A percentile compares a stretch with the other conserved stretches of the same genome.
Conservation (phyloP, 2,797 vertebrate species). For the Pteropus rufus region DNA sequence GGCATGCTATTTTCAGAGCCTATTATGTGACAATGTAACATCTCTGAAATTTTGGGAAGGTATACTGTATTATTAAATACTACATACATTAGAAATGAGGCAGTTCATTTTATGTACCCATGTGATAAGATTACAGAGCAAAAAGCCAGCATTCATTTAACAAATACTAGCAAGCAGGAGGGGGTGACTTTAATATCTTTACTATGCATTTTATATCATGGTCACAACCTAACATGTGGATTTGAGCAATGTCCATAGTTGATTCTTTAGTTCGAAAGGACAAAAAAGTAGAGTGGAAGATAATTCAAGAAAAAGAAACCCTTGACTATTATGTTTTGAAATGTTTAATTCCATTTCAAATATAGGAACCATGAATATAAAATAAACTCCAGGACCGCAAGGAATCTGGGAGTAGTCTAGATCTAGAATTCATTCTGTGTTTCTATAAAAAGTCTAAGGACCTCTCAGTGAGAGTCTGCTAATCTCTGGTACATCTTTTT, state of each 20-base stretch:
- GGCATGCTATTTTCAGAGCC: not conserved
- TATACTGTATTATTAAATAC: not conserved
- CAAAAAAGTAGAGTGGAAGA: not conserved
- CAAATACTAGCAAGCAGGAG: not conserved
- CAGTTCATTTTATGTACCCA: not conserved
- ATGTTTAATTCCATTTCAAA: not conserved
- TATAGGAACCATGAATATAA: not conserved
- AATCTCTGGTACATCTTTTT: not conserved
- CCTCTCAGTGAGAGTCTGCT: not conserved
- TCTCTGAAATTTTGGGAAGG: not conserved
- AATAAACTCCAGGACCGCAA: not conserved
- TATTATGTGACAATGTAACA: not conserved
- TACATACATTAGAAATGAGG: not conserved
- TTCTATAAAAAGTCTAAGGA: not conserved
- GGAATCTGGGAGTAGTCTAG: not conserved
- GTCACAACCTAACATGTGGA: not conserved
- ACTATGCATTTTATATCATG: not conserved
- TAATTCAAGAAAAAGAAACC: not conserved
- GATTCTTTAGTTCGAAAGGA: not conserved
- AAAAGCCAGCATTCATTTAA: not conserved
- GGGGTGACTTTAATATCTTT: not conserved
- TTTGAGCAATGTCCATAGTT: not conserved
- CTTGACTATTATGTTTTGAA: not conserved
- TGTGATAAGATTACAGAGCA: not conserved
- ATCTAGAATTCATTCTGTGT: not conserved